Evolutionary conservation across 2,797 vertebrate species (phyloP), one percentile per base, ranked within the genome.

Genomic region (Pampus argenteus): DNA sequence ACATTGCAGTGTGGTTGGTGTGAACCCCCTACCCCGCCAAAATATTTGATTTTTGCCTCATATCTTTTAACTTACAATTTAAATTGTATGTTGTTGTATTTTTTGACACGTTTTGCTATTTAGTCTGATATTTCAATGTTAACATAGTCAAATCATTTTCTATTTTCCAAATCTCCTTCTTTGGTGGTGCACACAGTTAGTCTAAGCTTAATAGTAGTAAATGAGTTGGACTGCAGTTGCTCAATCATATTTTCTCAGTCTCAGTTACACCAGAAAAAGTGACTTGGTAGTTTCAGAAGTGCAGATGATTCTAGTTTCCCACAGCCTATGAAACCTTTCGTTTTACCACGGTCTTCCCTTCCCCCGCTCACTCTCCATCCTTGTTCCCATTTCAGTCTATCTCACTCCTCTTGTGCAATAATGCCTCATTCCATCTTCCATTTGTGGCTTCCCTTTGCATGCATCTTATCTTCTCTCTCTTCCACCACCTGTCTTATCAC

Each of bases 231-330:
- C 55, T 47, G 60, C 66, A 86, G 76, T 83, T 84, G 77, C 87
- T 82, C 52, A 61, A 68, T 88, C 82, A 79, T 80, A 69, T 51
- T 82, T 73, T 87, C 61, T 83, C 75, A 54, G 81, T 85, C 74
- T 88, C 75, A 77, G 81, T 88, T 81, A 75, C 50, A 79, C 18
- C 65, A 85, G 77, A 87, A 89, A 82, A 76, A 70, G 80, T 90
- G 87, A 91, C 86, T 85, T 15, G 63, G 71, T 83, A 86, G 82
- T 93, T 92, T 93, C 92, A 89, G 68, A 76, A 82, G 79, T 74
- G 79, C 87, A 86, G 81, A 87, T 86, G 87, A 82, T 86, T 82
- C 66, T 85, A 60, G 80, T 90, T 90, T 92, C 91, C 31, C 86
- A 89, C 81, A 88, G 81, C 29, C 63, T 85, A 62, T 60, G 81